Base-by-base conservation (phyloP, 2,113 vertebrate species). In the Mesitornis unicolor region DNA sequence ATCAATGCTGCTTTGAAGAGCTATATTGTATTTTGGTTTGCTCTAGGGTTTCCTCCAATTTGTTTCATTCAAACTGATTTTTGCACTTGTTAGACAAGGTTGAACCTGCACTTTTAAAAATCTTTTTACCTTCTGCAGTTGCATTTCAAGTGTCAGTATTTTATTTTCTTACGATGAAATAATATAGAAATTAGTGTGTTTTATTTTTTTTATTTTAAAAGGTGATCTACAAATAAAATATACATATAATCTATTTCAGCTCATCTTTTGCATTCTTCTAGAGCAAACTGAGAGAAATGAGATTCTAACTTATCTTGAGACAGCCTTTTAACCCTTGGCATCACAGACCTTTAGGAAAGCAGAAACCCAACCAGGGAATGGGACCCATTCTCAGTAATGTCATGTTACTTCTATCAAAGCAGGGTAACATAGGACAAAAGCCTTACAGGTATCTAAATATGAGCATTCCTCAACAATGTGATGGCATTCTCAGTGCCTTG, bases 1-100 rank as follows among this genome's bases (percentile, higher is more conserved):
- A 87, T 97, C 95, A 97, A 69, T 96, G 95, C 78, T 96, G 56
- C 97, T 98, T 97, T 97, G 97, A 97, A 97, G 94, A 96, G 86
- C 94, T 95, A 1, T 92, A 47, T 95, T 97, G 93, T 87, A 53
- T 91, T 96, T 95, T 95, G 76, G 77, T 97, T 97, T 88, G 87
- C 97, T 93, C 74, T 77, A 86, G 94, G 96, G 91, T 95, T 97
- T 95, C 78, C 53, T 95, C 42, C 50, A 60, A 7, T 95, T 95
- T 95, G 47, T 97, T 96, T 97, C 92, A 87, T 96, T 97, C 78
- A 74, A 96, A 97, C 78, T 65, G 88, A 90, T 96, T 97, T 97
- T 97, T 97, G 89, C 84, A 95, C 38, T 97, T 93, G 64, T 91
- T 87, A 92, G 90, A 61, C 51, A 60, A 61, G 16, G 43, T 83